Evolutionary conservation across 2,113 vertebrate genomes (phyloP), one percentile per base, ranked within the genome.

Genomic region (Lanius ludovicianus): DNA sequence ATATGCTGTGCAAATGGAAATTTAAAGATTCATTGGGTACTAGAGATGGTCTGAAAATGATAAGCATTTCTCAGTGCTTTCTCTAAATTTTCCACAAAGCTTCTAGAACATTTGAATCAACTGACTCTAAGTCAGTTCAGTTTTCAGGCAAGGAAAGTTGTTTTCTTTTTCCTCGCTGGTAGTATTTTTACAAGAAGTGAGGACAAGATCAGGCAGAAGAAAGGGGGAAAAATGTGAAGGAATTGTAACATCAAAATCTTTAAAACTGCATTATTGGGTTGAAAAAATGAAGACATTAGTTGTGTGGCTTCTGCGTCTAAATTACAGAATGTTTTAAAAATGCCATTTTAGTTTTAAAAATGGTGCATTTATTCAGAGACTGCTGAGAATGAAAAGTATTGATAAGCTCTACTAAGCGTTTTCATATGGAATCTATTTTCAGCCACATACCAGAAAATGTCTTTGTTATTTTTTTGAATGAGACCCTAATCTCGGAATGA

Each of bases 341-440:
- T 30, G 12, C 44, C 31, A 15, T 23, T 85, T 83, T 73, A 63
- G 57, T 53, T 80, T 83, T 22, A 7, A 65, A 88, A 63, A 56
- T 27, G 30, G 39, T 63, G 41, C 10, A 3, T 79, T 84, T 95
- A 68, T 92, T 89, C 49, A 35, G 55, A 84, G 33, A 53, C 20
- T 27, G 13, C 63, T 65, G 75, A 74, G 71, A 88, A 95, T 89
- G 49, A 81, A 77, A 93, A 90, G 52, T 82, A 90, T 88, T 81
- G 85, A 93, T 94, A 85, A 93, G 30, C 46, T 74, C 75, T 57
- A 16, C 73, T 95, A 90, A 91, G 81, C 37, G 0, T 85, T 86
- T 92, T 95, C 90, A 92, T 91, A 96, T 96, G 93, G 95, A 86
- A 92, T 92, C 90, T 94, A 74, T 97, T 95, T 97, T 86, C 92